Evolutionary conservation across 2,113 vertebrate genomes (phyloP).

Genomic region (Orientallactaga bullata): DNA sequence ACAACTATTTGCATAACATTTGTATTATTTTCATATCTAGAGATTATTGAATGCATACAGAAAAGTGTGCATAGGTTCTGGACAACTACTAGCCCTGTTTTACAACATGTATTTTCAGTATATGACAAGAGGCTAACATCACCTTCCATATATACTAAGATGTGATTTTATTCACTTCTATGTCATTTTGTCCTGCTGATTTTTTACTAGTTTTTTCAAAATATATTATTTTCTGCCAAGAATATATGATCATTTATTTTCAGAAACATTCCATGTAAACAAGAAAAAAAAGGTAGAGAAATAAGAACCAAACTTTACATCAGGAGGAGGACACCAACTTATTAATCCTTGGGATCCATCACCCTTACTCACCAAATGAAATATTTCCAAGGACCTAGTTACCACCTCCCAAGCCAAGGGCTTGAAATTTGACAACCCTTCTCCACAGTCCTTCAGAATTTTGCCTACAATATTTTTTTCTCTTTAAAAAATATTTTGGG

Average conservation of each 20-base stretch:
- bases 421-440: background rate
- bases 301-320: background rate
- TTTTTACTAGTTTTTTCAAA: conserved; percentile 1
- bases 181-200: background rate
- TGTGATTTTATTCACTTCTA: background rate
- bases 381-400: rapidly evolving
- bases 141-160: background rate
- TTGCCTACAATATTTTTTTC: background rate
- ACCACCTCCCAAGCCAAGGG: background rate
- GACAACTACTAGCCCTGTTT: background rate
- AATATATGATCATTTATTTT: background rate
- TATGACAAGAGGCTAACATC: rapidly evolving
- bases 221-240: background rate
- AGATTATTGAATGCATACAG: background rate
- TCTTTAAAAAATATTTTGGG: too few relatives aligned
- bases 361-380: background rate
- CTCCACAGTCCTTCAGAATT: background rate
- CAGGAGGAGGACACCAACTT: background rate
- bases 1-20: background rate
- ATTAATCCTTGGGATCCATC: background rate
- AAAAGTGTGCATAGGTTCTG: too few relatives aligned
- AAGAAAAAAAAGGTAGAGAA: background rate
- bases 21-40: background rate
- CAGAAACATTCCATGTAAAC: background rate
- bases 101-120: too few relatives aligned